Evolutionary conservation across 2,113 vertebrate species (phyloP), one percentile per base, ranked within the genome.

Genomic region (Coregonus clupeaformis): DNA sequence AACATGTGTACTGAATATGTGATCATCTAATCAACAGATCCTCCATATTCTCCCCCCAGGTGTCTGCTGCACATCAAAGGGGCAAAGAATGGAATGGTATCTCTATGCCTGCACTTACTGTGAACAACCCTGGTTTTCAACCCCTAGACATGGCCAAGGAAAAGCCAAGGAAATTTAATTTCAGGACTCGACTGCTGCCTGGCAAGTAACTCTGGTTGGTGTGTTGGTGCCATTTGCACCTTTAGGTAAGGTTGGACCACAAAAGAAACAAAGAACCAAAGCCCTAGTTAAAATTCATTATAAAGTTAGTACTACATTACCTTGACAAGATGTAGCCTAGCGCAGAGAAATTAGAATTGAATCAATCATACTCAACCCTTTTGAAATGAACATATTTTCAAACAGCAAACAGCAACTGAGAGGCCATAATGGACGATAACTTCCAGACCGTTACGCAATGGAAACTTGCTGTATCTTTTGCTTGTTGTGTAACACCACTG

Each of bases 11-110:
- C 83, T 75, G 85, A 89, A 91, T 91, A 85, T 80, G 65, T 60
- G 78, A 88, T 84, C 81, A 80, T 82, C 73, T 84, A 90, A 88
- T 89, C 85, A 80, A 77, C 82, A 82, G 69, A 78, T 83, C 88
- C 84, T 86, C 36, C 87, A 82, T 87, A 82, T 86, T 76, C 68
- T 59, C 18, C 73, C 85, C 87, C 80, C 64, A 75, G 89, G 87
- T 79, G 78, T 85, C 67, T 79, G 59, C 68, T 79, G 59, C 60
- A 91, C 92, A 89, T 91, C 90, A 93, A 91, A 93, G 90, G 68
- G 71, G 67, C 77, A 74, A 85, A 85, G 76, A 84, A 73, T 84
- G 82, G 78, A 57, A 82, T 82, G 88, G 86, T 91, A 88, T 91
- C 87, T 90, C 83, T 71, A 75, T 74, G 78, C 49, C 24, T 27